Base-by-base conservation (phyloP, 2,888 invertebrate species). In the Mechanitis mazaeus region DNA sequence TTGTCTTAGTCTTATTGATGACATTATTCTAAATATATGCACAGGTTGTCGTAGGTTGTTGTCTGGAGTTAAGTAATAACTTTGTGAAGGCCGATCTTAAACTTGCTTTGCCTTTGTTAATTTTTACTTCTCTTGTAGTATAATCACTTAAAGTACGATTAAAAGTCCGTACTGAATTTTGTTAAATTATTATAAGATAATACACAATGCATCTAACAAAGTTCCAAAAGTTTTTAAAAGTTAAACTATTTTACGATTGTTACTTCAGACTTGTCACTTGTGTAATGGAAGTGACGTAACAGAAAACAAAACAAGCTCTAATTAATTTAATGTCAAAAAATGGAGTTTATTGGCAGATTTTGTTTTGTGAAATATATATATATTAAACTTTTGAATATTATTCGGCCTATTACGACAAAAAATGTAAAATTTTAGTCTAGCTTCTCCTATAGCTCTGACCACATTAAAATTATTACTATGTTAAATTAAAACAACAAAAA, bases 21-120 rank as follows among this genome's bases (percentile, higher is more conserved):
- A 66, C 67, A 68, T 63, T 67, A 69, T 68, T 64, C 62, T 60
- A 61, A 64, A 66, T 68, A 81, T 81, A 80, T 75, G 79, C 75
- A 75, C 71, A 77, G 71, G 59, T 68, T 64, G 64, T 71, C 78
- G 83, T 84, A 80, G 82, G 81, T 71, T 76, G 83, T 69, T 79
- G 81, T 80, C 71, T 76, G 82, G 75, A 79, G 82, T 87, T 87
- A 78, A 80, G 87, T 86, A 87, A 88, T 85, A 85, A 60, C 50
- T 78, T 79, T 47, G 45, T 77, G 87, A 87, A 87, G 87, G 88
- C 84, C 87, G 82, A 50, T 31, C 31, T 9, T 50, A 50, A 50
- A 50, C 50, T 50, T 50, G 50, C 50, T 50, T 50, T 50, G 50
- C 50, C 75, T 83, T 80, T 84, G 76, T 80, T 75, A 42, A 42